These are phyloP conservation scores for Notoglanidium macrostoma DNA, from an alignment of 2,797 vertebrate species.

Conservation along the genomic window DNA sequence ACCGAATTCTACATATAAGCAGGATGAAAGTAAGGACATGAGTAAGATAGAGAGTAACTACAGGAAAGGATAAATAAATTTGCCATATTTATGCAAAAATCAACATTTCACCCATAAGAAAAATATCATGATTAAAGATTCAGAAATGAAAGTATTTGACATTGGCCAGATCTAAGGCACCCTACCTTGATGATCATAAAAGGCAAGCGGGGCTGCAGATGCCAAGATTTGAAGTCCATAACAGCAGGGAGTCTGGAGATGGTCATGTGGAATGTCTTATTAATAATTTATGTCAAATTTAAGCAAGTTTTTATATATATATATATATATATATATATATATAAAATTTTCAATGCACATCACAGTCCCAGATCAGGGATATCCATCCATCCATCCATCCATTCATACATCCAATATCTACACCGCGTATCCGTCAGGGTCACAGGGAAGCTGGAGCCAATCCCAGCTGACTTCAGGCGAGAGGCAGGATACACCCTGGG, in stretches of 20 bases:
- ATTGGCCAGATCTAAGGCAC: slow-evolving; percentile 46
- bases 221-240: slow-evolving; percentile 49
- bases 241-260: slow-evolving; percentile 41
- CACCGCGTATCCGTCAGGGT: too few species aligned
- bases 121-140: slow-evolving; percentile 45
- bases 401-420: too few species aligned
- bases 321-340: neutral
- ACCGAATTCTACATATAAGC: slow-evolving; percentile 17
- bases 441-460: too few species aligned
- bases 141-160: slow-evolving; percentile 45
- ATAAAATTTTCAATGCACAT: neutral
- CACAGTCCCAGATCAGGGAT: neutral
- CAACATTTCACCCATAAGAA: slow-evolving; percentile 34
- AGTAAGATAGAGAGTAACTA: slow-evolving; percentile 21
- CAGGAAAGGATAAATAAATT: slow-evolving; percentile 21
- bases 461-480: too few species aligned
- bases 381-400: too few species aligned
- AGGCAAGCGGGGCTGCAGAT: slow-evolving; percentile 41
- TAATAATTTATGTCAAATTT: slow-evolving; percentile 19
- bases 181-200: slow-evolving; percentile 52
- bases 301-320: neutral
- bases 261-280: slow-evolving; percentile 20
- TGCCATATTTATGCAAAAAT: slow-evolving; percentile 35
- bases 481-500: too few species aligned
- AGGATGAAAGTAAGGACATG: slow-evolving; percentile 17